These are phyloP conservation scores for Pelmatolapia mariae DNA, from an alignment of 2,113 vertebrate species.

Conservation along the genomic window DNA sequence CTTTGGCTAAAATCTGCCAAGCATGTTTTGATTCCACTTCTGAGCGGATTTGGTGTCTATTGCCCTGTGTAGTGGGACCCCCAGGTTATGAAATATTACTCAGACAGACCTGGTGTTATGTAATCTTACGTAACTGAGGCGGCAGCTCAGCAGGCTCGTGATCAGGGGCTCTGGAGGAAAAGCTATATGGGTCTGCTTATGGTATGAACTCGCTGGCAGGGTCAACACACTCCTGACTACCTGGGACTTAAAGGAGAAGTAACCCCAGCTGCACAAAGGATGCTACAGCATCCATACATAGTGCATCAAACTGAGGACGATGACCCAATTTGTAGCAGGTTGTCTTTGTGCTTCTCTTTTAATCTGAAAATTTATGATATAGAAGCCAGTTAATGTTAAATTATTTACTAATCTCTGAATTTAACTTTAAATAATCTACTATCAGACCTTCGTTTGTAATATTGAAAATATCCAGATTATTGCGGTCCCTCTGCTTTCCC, in stretches of 20 bases:
- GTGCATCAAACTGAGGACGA: constrained; percentile 12
- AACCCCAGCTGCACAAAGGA: constrained; percentile 18
- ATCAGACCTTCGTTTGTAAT: background rate
- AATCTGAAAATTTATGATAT: background rate
- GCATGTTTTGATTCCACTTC: constrained; percentile 18
- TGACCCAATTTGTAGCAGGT: background rate
- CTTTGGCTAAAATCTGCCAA: background rate
- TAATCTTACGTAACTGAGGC: constrained; percentile 75
- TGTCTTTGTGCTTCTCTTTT: background rate
- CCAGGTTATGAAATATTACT: constrained; percentile 71
- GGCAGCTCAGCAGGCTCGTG: constrained; percentile 65
- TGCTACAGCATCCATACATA: constrained; percentile 15
- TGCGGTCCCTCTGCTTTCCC: background rate
- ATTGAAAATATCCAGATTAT: background rate
- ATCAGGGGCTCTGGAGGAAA: constrained; percentile 63
- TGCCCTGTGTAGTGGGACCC: constrained; percentile 38
- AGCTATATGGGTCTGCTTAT: constrained; percentile 66
- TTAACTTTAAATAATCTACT: background rate
- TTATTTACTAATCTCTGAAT: background rate
- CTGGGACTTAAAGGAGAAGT: constrained; percentile 60
- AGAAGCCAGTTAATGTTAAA: background rate
- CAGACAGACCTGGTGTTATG: constrained; percentile 69
- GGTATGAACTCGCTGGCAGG: constrained; percentile 63
- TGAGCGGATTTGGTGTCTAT: constrained; percentile 22
- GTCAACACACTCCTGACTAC: constrained; percentile 52